phyloP scores from a whole-genome alignment of 2,797 vertebrate species.

The Sylvilagus floridanus region DNA sequence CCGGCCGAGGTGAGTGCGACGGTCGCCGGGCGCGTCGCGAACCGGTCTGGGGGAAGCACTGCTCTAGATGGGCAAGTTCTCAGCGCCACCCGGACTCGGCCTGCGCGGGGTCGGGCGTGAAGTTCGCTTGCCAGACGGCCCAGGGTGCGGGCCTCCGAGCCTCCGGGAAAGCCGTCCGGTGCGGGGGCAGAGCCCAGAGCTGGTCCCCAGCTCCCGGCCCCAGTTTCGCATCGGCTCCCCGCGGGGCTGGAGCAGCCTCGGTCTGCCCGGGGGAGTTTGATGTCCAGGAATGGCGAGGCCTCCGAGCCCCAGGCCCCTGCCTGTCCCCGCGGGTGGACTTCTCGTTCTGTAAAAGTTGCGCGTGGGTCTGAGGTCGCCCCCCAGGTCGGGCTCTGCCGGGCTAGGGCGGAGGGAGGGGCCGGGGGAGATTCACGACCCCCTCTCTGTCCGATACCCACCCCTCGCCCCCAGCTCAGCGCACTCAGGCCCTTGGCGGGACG shows the following conservation, averaged over 20 bases:
- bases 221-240: not conserved
- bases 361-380: not conserved
- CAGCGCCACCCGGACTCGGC: not conserved
- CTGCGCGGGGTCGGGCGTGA: not conserved
- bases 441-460: not conserved
- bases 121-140: constrained; percentile 46
- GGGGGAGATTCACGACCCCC: not conserved
- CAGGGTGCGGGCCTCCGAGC: not conserved
- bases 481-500: not conserved
- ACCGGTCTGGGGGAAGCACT: not conserved
- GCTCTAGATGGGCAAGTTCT: not conserved
- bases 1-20: constrained; percentile 77
- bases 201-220: not conserved
- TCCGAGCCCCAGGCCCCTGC: not conserved
- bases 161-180: not conserved
- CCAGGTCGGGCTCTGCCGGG: not conserved
- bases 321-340: not conserved
- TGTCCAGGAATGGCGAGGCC: not conserved
- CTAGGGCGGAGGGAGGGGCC: not conserved
- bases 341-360: constrained; percentile 73
- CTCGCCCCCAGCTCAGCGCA: not conserved
- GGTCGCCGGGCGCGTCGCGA: constrained; percentile 1
- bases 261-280: not conserved
- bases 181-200: not conserved
- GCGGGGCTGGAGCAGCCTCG: not conserved